Conservation (phyloP, 2,113 vertebrate species). For the Vombatus ursinus region DNA sequence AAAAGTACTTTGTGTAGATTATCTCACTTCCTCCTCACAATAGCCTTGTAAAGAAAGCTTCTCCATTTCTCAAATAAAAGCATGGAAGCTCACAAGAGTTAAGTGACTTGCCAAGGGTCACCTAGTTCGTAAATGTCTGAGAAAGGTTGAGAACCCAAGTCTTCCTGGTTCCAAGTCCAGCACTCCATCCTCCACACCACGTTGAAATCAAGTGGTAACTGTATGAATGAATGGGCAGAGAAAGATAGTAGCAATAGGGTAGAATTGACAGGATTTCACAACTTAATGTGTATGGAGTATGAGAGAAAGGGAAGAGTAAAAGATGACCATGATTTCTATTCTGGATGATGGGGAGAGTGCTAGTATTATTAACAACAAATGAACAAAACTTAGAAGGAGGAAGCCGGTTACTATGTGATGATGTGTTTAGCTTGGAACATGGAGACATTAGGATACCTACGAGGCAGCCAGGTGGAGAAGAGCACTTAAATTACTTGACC, state of each 20-base stretch:
- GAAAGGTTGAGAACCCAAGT: neutral
- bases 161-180: neutral
- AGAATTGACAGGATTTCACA: neutral
- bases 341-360: neutral
- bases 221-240: neutral
- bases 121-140: neutral
- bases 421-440: neutral
- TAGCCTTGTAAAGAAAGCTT: neutral
- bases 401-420: too few species aligned
- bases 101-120: neutral
- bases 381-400: neutral
- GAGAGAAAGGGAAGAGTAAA: neutral
- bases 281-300: neutral
- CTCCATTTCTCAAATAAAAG: neutral
- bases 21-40: neutral
- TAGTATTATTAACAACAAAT: neutral
- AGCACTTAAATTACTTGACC: neutral
- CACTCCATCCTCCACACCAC: neutral
- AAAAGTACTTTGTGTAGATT: neutral
- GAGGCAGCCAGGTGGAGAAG: neutral
- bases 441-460: too few species aligned
- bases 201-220: neutral
- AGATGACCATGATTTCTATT: neutral
- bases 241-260: neutral
- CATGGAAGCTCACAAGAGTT: neutral